Percentiles rank a stretch among this genome's conserved stretches.
Evolutionary conservation across 2,113 vertebrate species (phyloP).

Genomic region (Limnothrissa miodon): DNA sequence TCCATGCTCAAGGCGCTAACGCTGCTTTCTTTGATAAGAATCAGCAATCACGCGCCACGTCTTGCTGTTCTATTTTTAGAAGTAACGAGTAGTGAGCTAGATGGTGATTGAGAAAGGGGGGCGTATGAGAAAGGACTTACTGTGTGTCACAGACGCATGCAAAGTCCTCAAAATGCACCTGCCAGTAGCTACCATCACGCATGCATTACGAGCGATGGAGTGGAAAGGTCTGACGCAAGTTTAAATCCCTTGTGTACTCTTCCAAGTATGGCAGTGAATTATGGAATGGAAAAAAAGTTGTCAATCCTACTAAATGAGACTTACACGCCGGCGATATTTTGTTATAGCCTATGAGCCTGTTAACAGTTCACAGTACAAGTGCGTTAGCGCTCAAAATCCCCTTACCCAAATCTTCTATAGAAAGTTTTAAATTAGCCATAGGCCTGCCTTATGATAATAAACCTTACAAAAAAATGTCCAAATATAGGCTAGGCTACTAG

Average conservation of each 20-base stretch:
- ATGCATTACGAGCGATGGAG: not conserved
- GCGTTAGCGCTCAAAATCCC: not conserved
- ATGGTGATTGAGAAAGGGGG: too few species aligned
- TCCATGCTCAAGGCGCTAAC: not conserved
- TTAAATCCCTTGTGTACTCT: not conserved
- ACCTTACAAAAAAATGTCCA: too few species aligned
- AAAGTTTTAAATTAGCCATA: not conserved
- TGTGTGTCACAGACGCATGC: not conserved
- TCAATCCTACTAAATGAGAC: not conserved
- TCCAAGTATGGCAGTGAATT: too few species aligned
- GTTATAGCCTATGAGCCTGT: not conserved
- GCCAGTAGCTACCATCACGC: not conserved
- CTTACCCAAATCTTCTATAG: not conserved
- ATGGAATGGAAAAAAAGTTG: not conserved
- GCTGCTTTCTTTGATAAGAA: not conserved
- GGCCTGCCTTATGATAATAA: too few species aligned
- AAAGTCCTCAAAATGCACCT: not conserved
- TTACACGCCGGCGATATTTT: not conserved
- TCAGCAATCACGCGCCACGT: not conserved
- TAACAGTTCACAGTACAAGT: too few species aligned
- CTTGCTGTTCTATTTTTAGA: not conserved
- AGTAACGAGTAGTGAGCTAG: not conserved
- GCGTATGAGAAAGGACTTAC: not conserved
- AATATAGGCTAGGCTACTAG: too few species aligned
- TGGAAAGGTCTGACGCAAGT: not conserved